Evolutionary conservation across 1,140 invertebrate species (phyloP).

Genomic region (Lutraria rhynchaena): DNA sequence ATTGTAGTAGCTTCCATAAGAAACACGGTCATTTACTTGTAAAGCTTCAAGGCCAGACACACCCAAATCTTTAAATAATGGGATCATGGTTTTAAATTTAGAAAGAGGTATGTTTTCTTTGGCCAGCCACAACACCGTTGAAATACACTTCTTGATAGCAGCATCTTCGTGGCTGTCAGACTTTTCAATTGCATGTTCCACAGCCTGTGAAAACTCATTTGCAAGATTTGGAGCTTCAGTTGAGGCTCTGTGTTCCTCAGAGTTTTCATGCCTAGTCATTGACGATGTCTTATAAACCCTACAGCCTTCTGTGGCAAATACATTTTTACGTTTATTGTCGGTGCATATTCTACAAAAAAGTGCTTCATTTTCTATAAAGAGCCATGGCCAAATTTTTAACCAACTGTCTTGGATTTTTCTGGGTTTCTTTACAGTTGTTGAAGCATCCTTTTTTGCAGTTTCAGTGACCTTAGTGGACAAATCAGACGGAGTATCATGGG

Average conservation of each 20-base stretch:
- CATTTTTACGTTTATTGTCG: not conserved
- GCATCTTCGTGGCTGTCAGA: not conserved
- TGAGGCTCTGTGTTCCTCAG: not conserved
- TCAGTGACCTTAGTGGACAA: no score
- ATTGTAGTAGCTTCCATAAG: not conserved
- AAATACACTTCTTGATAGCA: not conserved
- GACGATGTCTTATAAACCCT: not conserved
- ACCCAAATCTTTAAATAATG: not conserved
- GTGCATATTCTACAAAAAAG: not conserved
- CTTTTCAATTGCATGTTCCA: no score
- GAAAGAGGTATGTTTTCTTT: conserved; percentile 6
- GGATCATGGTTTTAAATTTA: not conserved
- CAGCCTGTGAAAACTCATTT: not conserved
- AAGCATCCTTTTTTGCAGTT: no score
- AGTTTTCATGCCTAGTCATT: not conserved
- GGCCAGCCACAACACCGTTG: not conserved
- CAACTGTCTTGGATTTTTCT: no score
- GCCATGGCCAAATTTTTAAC: conserved; percentile 15
- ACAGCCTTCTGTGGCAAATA: not conserved
- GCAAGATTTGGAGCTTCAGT: not conserved
- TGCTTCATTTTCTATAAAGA: not conserved
- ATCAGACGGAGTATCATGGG: no score
- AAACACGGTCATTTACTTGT: not conserved
- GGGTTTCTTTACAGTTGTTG: no score
- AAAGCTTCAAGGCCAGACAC: not conserved